Base-by-base conservation (phyloP, 2,113 vertebrate genomes). In the Dicrurus megarhynchus region DNA sequence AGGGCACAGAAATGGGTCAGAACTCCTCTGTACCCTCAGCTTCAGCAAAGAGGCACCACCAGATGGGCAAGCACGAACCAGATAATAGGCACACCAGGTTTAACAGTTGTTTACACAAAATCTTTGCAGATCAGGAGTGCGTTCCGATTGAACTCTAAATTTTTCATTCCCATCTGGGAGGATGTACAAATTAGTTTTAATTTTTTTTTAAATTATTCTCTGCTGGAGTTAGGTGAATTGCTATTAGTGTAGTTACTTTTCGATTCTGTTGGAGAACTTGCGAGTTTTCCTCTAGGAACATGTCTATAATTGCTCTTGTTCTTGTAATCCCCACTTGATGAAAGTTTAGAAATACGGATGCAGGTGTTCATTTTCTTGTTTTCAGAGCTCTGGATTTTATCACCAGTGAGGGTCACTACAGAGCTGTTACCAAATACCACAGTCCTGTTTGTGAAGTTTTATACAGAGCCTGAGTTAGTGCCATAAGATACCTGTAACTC, bases 351-450 rank as follows among this genome's bases (percentile, higher is more conserved):
- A 97, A 87, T 96, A 95, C 57, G 42, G 76, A 97, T 97, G 96
- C 97, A 98, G 97, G 97, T 98, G 98, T 94, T 87, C 67, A 3
- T 94, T 94, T 89, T 95, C 96, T 92, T 93, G 73, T 96, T 96
- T 90, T 93, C 76, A 91, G 95, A 93, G 95, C 95, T 98, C 97
- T 98, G 97, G 97, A 97, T 97, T 98, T 98, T 98, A 97, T 98
- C 98, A 98, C 96, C 95, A 98, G 95, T 46, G 95, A 98, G 97
- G 97, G 97, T 98, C 98, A 98, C 95, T 97, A 47, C 95, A 97
- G 96, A 97, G 97, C 97, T 97, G 91, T 96, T 97, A 91, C 91
- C 52, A 83, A 97, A 91, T 79, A 53, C 76, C 64, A 26, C 91
- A 91, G 91, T 83, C 85, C 75, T 93, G 87, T 91, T 78, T 68